phyloP scores from a whole-genome alignment of 1,140 invertebrate species.

The Temnothorax longispinosus region DNA sequence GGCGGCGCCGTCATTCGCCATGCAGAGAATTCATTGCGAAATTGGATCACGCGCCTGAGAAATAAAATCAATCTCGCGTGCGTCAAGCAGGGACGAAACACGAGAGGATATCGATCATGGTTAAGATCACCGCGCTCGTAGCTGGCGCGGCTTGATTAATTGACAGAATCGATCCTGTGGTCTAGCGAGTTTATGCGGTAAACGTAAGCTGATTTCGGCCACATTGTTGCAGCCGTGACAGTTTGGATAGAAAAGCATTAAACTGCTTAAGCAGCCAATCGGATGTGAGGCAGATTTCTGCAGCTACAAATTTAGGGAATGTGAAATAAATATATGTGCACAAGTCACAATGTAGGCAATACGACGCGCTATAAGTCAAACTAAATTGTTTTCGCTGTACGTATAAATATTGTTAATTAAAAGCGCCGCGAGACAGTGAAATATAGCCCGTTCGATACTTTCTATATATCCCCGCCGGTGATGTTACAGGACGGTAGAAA shows the following conservation, averaged over 20 bases:
- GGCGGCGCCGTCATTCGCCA: not conserved
- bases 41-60: conserved; percentile 32
- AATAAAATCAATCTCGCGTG: conserved; percentile 27
- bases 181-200: conserved; percentile 18
- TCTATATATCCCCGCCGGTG: conserved; percentile 19
- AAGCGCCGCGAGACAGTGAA: conserved; percentile 34
- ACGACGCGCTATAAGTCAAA: not conserved
- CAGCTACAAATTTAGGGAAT: not conserved
- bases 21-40: not conserved
- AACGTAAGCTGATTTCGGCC: conserved; percentile 34
- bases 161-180: conserved; percentile 38
- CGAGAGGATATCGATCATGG: conserved; percentile 25
- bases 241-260: conserved; percentile 18
- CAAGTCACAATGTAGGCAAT: not conserved
- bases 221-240: conserved; percentile 19
- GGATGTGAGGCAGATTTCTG: not conserved
- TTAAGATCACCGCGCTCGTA: conserved; percentile 45
- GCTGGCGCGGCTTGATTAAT: conserved; percentile 23
- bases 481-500: not conserved
- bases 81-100: conserved; percentile 20
- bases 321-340: conserved; percentile 16
- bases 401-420: conserved; percentile 72
- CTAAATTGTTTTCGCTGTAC: conserved; percentile 11
- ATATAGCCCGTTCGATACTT: conserved; percentile 5
- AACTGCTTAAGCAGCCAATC: not conserved